phyloP scores from a whole-genome alignment of 92 coral and sea anemone genomes.

The Meandrina meandrites region DNA sequence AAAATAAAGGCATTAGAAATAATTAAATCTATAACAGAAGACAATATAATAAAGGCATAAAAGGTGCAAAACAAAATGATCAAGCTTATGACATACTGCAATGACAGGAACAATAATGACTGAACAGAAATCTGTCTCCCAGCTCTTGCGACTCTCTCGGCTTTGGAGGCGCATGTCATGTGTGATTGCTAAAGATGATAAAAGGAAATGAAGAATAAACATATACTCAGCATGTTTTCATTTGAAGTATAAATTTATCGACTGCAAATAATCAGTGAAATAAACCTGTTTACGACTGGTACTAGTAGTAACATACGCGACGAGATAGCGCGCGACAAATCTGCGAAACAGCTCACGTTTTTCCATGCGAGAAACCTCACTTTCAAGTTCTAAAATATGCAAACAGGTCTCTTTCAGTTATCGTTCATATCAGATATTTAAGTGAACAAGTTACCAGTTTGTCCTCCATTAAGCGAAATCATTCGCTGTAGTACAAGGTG shows the following conservation, averaged over 20 bases:
- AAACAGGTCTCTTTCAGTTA: no score
- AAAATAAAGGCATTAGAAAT: background rate
- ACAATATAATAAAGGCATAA: background rate
- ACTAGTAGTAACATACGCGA: no score
- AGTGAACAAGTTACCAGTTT: constrained; percentile 1
- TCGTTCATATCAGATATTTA: no score
- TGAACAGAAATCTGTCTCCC: constrained; percentile 60
- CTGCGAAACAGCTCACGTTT: no score
- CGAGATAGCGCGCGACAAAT: background rate
- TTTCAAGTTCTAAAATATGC: no score
- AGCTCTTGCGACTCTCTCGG: constrained; percentile 44
- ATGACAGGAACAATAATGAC: constrained; percentile 49
- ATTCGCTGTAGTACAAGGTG: constrained; percentile 39
- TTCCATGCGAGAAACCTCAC: no score
- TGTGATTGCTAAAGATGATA: constrained; percentile 3
- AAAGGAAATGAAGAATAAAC: background rate
- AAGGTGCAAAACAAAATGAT: background rate
- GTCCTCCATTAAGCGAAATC: constrained; percentile 27
- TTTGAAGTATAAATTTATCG: no score
- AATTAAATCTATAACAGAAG: background rate
- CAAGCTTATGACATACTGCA: constrained; percentile 25
- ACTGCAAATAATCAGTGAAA: background rate
- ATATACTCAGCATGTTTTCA: background rate
- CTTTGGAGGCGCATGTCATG: constrained; percentile 42
- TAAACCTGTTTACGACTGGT: background rate